phyloP scores from a whole-genome alignment of 1,140 invertebrate species.

The Cheumatopsyche charites region DNA sequence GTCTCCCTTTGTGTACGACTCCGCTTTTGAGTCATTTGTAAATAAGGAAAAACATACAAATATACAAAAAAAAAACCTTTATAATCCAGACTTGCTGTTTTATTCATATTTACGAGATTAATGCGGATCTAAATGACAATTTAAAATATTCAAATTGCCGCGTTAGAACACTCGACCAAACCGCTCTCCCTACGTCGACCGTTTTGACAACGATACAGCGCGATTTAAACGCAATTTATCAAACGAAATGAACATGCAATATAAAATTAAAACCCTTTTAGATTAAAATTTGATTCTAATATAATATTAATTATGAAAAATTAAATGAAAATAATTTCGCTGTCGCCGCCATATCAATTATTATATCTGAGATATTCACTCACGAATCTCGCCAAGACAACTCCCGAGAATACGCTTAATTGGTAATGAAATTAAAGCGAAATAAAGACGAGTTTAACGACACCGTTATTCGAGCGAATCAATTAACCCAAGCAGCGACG shows the following conservation, averaged over 20 bases:
- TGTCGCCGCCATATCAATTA: too few relatives aligned
- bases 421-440: background rate
- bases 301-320: too few relatives aligned
- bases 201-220: background rate
- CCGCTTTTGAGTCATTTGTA: too few relatives aligned
- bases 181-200: background rate
- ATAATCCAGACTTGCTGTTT: background rate
- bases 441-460: slow-evolving; percentile 7
- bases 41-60: too few relatives aligned
- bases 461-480: slow-evolving; percentile 5
- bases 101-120: slow-evolving; percentile 20
- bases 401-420: background rate
- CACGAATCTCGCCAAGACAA: too few relatives aligned
- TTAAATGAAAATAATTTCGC: too few relatives aligned
- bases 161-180: background rate
- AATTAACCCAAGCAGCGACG: background rate
- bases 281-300: too few relatives aligned
- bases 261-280: too few relatives aligned
- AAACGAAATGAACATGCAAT: too few relatives aligned
- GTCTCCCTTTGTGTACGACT: background rate
- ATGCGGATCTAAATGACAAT: slow-evolving; percentile 2
- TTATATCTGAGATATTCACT: too few relatives aligned
- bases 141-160: background rate
- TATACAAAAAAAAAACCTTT: background rate
- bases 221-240: too few relatives aligned